These are phyloP conservation scores for Reticulitermes speratus DNA, from an alignment of 1,140 invertebrate genomes.

Conservation along the genomic window DNA sequence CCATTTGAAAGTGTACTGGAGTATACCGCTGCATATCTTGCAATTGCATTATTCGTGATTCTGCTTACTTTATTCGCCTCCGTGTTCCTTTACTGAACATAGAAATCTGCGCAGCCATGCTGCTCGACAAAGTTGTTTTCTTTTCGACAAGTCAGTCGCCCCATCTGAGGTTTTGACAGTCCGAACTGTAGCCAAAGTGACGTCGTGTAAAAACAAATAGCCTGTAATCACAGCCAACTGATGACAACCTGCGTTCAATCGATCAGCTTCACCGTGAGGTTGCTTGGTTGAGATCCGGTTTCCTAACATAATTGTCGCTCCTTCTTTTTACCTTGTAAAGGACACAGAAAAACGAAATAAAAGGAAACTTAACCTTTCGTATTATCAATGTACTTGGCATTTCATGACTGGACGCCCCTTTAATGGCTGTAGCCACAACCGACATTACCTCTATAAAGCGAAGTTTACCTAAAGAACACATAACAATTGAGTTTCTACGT, in stretches of 20 bases:
- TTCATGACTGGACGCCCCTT: not conserved
- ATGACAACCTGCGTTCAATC: not conserved
- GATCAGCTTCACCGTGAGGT: not conserved
- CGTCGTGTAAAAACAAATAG: not conserved
- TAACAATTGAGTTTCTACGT: too few relatives aligned
- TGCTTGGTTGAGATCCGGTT: not conserved
- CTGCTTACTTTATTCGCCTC: too few relatives aligned
- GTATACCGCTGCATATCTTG: too few relatives aligned
- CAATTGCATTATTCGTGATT: too few relatives aligned
- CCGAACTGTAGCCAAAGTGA: not conserved
- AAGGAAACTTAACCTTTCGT: not conserved
- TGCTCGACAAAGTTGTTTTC: not conserved
- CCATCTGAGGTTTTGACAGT: not conserved
- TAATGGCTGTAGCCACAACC: not conserved
- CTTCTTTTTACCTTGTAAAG: not conserved
- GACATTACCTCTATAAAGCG: too few relatives aligned
- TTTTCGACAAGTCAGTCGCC: not conserved
- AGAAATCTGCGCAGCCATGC: not conserved
- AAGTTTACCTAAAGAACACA: too few relatives aligned
- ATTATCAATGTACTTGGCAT: not conserved
- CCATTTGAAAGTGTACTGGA: too few relatives aligned
- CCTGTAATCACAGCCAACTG: not conserved
- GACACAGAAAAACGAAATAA: not conserved
- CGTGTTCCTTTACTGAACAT: too few relatives aligned
- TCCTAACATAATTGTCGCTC: not conserved